Conservation (phyloP, 2,888 invertebrate genomes). For the Ormyrus labotus region DNA sequence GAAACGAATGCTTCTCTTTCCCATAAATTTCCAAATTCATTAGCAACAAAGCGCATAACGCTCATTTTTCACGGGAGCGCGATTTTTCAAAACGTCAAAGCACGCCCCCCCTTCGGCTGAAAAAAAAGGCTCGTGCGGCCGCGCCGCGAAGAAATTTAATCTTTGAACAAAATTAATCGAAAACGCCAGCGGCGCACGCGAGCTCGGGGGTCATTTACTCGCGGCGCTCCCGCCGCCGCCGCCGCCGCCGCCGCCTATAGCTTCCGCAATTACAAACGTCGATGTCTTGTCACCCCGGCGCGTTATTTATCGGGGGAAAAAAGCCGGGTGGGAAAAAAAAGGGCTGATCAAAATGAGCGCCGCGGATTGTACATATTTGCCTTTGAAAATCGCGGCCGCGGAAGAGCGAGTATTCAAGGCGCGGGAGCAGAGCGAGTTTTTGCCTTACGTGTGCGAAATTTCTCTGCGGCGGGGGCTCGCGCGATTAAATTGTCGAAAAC, state of each 20-base stretch:
- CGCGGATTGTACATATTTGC: constrained; percentile 26
- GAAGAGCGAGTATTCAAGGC: not conserved
- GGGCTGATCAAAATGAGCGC: constrained; percentile 7
- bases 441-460: constrained; percentile 52
- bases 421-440: constrained; percentile 31
- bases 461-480: constrained; percentile 7
- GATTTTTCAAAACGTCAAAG: too few relatives aligned
- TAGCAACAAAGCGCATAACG: too few relatives aligned
- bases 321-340: not conserved
- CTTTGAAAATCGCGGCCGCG: constrained; percentile 27
- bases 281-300: constrained; percentile 34
- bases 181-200: not conserved
- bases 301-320: constrained; percentile 23
- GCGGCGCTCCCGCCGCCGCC: not conserved
- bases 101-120: too few relatives aligned
- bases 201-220: constrained; percentile 21
- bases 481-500: constrained; percentile 53
- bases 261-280: constrained; percentile 38
- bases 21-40: too few relatives aligned
- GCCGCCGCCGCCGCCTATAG: not conserved
- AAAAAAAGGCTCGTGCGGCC: not conserved
- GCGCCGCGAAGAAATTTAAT: constrained; percentile 35
- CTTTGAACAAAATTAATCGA: constrained; percentile 39
- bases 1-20: too few relatives aligned
- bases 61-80: too few relatives aligned